Conservation (phyloP, 2,797 vertebrate genomes). For the Synaphobranchus kaupii region DNA sequence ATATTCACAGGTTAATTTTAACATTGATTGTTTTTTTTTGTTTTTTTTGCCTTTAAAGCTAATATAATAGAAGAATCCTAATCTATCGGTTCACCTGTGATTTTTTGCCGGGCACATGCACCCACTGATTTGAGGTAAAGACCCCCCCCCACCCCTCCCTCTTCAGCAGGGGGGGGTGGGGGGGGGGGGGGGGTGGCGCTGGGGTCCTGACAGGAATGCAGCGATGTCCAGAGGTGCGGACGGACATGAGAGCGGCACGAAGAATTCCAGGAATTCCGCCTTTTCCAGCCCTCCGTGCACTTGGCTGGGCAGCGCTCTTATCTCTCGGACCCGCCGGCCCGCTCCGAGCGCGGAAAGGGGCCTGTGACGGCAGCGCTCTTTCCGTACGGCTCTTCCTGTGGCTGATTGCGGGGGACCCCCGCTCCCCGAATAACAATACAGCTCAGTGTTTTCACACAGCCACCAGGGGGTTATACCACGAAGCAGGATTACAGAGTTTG, state of each 20-base stretch:
- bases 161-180: not conserved
- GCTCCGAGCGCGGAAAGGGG: slow-evolving; percentile 54
- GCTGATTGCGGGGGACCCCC: slow-evolving; percentile 36
- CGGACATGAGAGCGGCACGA: slow-evolving; percentile 66
- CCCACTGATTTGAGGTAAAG: not conserved
- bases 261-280: slow-evolving; percentile 76
- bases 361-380: slow-evolving; percentile 47
- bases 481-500: too few relatives aligned
- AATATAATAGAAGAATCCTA: not conserved
- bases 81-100: not conserved
- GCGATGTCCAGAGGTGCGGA: slow-evolving; percentile 41
- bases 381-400: slow-evolving; percentile 44
- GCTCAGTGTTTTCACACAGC: not conserved
- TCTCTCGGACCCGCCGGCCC: slow-evolving; percentile 56
- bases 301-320: slow-evolving; percentile 61
- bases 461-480: not conserved
- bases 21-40: not conserved
- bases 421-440: not conserved
- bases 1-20: not conserved
- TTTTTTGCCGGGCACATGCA: not conserved
- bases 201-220: slow-evolving; percentile 43
- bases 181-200: not conserved
- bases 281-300: slow-evolving; percentile 50
- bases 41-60: not conserved
- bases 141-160: not conserved